Evolutionary conservation across 2,888 invertebrate species (phyloP), one percentile per base, ranked within the genome.

Genomic region (Nomada fucata): DNA sequence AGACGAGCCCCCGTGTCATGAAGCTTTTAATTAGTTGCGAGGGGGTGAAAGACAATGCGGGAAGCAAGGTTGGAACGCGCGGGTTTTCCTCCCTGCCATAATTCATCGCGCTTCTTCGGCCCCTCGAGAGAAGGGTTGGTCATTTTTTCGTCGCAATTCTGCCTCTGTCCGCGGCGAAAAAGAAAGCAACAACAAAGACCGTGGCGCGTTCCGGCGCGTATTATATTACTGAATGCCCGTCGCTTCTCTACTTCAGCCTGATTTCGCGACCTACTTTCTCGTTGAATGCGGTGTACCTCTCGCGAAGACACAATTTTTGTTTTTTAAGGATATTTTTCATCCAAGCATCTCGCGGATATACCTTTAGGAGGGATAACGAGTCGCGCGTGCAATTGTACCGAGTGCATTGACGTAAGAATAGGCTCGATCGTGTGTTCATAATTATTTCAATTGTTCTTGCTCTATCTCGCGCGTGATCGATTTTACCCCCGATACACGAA

Each of bases 11-110:
- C 13, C 10, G 53, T 44, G 67, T 79, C 67, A 73, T 44, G 70
- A 57, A 47, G 36, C 52, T 71, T 72, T 83, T 83, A 83, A 84
- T 83, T 79, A 73, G 67, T 47, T 44, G 64, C 67, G 68, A 65
- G 29, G 36, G 50, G 57, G 23, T 23, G 1, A 73, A 50, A 70
- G 63, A 72, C 75, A 79, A 84, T 76, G 69, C 44, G 57, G 36
- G 36, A 11, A 60, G 53, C 44, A 57, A 70, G 50, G 53, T 36
- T 59, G 60, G n/a, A 75, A 82, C 59, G 72, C 77, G 47, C 1
- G 50, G 50, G 52, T 60, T 72, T 76, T 82, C 77, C 73, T 82
- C 61, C 69, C 36, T 52, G 63, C 23, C 61, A 73, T 67, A 74
- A 67, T 76, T 81, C 73, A 42, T 73, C 65, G 61, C 69, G 42